A percentile compares a stretch with the other conserved stretches of the same genome.
phyloP scores from a whole-genome alignment of 1,140 invertebrate species.

The Ips nitidus region DNA sequence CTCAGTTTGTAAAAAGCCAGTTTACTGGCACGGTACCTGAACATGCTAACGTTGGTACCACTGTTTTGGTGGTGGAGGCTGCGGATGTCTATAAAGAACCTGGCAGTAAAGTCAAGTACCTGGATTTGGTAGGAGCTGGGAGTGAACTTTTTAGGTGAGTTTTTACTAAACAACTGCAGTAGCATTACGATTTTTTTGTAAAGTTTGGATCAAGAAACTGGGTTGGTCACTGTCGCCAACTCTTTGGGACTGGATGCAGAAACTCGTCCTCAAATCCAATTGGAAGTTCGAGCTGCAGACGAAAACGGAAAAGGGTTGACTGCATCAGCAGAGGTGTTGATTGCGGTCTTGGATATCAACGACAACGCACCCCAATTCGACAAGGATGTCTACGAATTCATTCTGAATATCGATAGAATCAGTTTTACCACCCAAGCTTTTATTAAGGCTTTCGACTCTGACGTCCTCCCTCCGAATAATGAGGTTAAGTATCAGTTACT shows the following conservation, averaged over 20 bases:
- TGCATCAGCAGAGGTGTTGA: slow-evolving; percentile 69
- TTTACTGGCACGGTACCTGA: slow-evolving; percentile 60
- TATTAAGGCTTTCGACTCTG: slow-evolving; percentile 78
- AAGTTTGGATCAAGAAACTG: slow-evolving; percentile 73
- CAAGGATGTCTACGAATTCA: slow-evolving; percentile 77
- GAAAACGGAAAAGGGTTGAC: slow-evolving; percentile 77
- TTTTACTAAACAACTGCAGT: background rate
- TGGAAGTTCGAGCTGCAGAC: slow-evolving; percentile 84
- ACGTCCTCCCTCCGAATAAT: slow-evolving; percentile 84
- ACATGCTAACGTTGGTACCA: slow-evolving; percentile 53
- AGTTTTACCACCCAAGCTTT: slow-evolving; percentile 72
- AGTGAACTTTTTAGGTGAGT: slow-evolving; percentile 34
- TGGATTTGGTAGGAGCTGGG: slow-evolving; percentile 51
- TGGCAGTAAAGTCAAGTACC: slow-evolving; percentile 74
- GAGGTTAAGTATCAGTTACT: slow-evolving; percentile 80
- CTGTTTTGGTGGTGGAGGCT: slow-evolving; percentile 72
- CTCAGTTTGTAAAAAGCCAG: slow-evolving; percentile 70
- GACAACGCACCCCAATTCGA: slow-evolving; percentile 85
- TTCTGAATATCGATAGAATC: slow-evolving; percentile 69
- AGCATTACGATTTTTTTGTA: background rate
- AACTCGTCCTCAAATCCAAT: slow-evolving; percentile 68
- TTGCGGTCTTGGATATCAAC: slow-evolving; percentile 81
- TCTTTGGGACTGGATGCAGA: slow-evolving; percentile 82
- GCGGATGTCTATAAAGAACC: slow-evolving; percentile 73
- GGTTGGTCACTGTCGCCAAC: slow-evolving; percentile 74